phyloP scores from a whole-genome alignment of 2,113 vertebrate species.

The Alouatta palliata region DNA sequence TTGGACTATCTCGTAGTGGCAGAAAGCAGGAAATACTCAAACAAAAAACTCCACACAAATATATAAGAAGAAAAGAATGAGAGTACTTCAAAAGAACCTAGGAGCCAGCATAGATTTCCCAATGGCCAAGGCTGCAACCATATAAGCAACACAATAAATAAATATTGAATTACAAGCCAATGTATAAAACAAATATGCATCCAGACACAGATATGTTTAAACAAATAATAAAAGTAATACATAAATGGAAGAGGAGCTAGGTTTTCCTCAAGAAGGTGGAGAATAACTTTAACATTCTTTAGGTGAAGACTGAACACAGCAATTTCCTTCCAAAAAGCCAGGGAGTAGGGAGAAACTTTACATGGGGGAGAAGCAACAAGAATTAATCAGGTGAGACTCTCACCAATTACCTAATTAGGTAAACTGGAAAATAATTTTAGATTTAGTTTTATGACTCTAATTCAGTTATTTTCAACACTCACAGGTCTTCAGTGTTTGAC shows the following conservation, averaged over 20 bases:
- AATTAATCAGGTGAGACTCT: not conserved
- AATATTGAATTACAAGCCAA: not conserved
- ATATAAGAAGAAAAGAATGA: not conserved
- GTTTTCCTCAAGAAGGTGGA: not conserved
- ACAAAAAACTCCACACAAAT: not conserved
- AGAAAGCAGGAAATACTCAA: not conserved
- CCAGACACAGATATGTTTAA: not conserved
- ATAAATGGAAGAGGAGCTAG: not conserved
- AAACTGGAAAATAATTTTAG: not conserved
- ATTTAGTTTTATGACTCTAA: not conserved
- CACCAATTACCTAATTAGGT: not conserved
- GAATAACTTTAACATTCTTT: not conserved
- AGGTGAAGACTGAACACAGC: not conserved
- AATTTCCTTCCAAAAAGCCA: not conserved
- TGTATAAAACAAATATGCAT: not conserved
- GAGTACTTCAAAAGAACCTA: not conserved
- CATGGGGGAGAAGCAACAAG: not conserved
- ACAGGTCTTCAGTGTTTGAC: not conserved
- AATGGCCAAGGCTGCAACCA: not conserved
- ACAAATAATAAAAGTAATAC: not conserved
- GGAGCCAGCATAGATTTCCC: not conserved
- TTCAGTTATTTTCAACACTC: not conserved
- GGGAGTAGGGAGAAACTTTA: not conserved
- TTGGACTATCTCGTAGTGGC: not conserved
- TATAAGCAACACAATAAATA: not conserved